phyloP scores from a whole-genome alignment of 2,113 vertebrate species.

The Stomatorhinus ivindoensis region DNA sequence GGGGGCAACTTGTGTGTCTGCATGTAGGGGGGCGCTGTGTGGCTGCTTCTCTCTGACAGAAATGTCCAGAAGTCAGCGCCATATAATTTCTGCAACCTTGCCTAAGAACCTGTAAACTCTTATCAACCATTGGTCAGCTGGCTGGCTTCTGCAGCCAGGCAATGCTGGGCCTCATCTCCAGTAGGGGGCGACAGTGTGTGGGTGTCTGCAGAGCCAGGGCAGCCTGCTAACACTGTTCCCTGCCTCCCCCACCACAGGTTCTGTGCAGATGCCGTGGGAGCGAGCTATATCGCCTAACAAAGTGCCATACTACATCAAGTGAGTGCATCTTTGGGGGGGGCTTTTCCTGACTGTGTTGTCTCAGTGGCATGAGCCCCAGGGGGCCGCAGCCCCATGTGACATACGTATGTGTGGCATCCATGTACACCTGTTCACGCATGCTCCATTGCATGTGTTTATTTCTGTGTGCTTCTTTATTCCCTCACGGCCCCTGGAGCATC shows the following conservation, averaged over 20 bases:
- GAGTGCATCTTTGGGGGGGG: constrained; percentile 50
- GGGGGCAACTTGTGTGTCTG: not conserved
- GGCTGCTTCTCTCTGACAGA: not conserved
- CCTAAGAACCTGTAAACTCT: not conserved
- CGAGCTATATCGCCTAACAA: constrained; percentile 96
- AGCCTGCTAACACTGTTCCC: not conserved
- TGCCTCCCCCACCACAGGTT: constrained; percentile 61
- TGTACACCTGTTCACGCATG: not conserved
- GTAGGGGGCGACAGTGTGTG: not conserved
- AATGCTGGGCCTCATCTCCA: not conserved
- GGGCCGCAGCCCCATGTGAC: not conserved
- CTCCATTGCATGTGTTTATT: not conserved
- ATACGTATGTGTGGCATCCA: not conserved
- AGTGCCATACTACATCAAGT: constrained; percentile 99
- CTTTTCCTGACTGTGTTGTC: not conserved
- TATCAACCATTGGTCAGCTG: not conserved
- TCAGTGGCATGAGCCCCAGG: not conserved
- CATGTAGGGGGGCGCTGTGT: not conserved
- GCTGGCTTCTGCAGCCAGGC: not conserved
- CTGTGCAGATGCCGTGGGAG: constrained; percentile 96
- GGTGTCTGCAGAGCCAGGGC: not conserved
- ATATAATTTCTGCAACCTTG: not conserved
- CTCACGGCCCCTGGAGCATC: not conserved
- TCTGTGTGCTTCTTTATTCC: not conserved
- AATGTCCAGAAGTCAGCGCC: not conserved